Evolutionary conservation across 2,113 vertebrate species (phyloP), one percentile per base, ranked within the genome.

Genomic region (Anarrhichthys ocellatus): DNA sequence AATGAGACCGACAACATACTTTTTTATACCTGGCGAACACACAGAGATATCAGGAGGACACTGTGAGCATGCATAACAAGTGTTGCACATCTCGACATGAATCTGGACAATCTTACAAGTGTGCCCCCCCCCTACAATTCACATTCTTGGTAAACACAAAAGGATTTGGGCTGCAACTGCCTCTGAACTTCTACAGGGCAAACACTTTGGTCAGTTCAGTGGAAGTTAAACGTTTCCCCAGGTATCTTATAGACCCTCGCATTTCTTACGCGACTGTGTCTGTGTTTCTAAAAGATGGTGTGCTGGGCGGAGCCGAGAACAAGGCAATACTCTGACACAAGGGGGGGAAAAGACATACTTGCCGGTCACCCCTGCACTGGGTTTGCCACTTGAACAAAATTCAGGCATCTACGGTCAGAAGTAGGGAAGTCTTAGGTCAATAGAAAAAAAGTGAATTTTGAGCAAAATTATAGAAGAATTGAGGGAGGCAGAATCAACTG

Each of bases 1-100:
- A 95, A 99, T 99, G 86, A 99, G 96, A 91, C 98, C 98, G 54
- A 99, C 98, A 92, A 99, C 98, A 1, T 99, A 99, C 89, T 99
- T 99, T 97, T 99, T 99, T 84, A 99, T 99, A 89, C 98, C 98
- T 99, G 94, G 64, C 78, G 91, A 88, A 84, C 86, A 92, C 67
- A 93, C 67, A 93, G 68, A 90, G 6, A 73, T 40, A 76, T 54
- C 67, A 77, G 66, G 59, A 64, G 18, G 38, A 40, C 46, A 59
- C 1, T 0, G 67, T 91, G 66, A 91, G 72, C n/a, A 9, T 46
- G 36, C 36, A 56, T 66, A 29, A 40, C 66, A 50, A 0, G 1
- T 10, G 66, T 2, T 87, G 86, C 61, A 89, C 32, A 92, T 80
- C 72, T 61, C 76, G 64, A 90, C 73, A 86, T 77, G 83, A 29